Evolutionary conservation across 1,140 invertebrate genomes (phyloP), one percentile per base, ranked within the genome.

Genomic region (Drosophila grimshawi): DNA sequence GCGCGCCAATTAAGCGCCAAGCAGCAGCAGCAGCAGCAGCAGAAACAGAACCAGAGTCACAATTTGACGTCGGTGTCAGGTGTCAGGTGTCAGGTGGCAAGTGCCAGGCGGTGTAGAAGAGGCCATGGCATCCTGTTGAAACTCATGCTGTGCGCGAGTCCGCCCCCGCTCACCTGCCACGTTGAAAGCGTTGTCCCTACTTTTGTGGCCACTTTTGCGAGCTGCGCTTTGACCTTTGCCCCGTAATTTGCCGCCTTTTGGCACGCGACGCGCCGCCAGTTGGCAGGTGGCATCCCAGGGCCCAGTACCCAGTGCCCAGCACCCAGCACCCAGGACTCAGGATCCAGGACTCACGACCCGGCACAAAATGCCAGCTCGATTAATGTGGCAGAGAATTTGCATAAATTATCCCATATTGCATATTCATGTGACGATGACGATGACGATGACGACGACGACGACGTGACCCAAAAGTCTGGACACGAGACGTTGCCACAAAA

Each of bases 391-490:
- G 77, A 82, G 70, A 82, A 92, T 92, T 92, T 92, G 77, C 91
- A 92, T 92, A 92, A 92, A 92, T 92, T 92, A 92, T 92, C 90
- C 89, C 86, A 81, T 78, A 89, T 90, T 92, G 91, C 88, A 92
- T 92, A 92, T 92, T 92, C 88, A 91, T 92, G 89, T 72, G 75
- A 70, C 5, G 37, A n/a, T 32, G 41, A 57, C 41, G 33, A 37
- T 33, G 53, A 48, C 77, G 8, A 37, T 33, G 39, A 27, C 43
- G 57, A 32, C 30, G 52, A 43, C 69, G 60, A 11, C 80, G 63
- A 81, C 83, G 83, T 88, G 83, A 86, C 83, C 80, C 83, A 70
- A 79, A 46, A 30, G 64, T 65, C 30, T 39, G 11, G 48, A 48
- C 46, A 39, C 29, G 10, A 46, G 27, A 62, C 39, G 46, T 39